Evolutionary conservation across 2,113 vertebrate genomes (phyloP), one percentile per base, ranked within the genome.

Genomic region (Leucopsar rothschildi): DNA sequence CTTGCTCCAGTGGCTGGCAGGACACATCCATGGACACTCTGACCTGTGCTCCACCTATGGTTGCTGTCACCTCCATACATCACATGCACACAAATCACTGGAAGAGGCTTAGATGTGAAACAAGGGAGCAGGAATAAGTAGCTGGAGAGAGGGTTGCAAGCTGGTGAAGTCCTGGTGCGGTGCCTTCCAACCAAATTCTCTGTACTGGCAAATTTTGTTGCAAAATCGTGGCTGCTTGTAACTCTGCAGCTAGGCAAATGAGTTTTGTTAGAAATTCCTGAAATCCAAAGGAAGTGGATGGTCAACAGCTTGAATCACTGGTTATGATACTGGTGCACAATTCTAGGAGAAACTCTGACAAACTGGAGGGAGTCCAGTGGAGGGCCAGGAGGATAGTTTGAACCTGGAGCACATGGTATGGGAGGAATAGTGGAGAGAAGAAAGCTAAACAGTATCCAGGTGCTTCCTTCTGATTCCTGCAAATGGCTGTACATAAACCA

Each of bases 171-270:
- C 59, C 29, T 64, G 15, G 9, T 83, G 53, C 44, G 27, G 40
- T 5, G 6, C 9, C 11, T 86, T 80, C 59, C 39, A 59, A 29
- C 14, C 53, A 68, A 40, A 68, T 45, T 91, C 29, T 60, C 20
- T 64, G 15, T 24, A 12, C 28, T 52, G 5, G n/a, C 42, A 63
- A 40, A 23, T 86, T 83, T 68, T 52, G 27, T 47, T 76, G 70
- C 40, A 68, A 10, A 9, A 24, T 55, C 0, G 0, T 37, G 40
- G 5, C 81, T 70, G 29, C 18, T 39, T 59, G 9, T 20, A 69
- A 1, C 37, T 39, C 12, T 15, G 37, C 14, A 71, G 17, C 9
- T 25, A 10, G 33, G 15, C 17, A 57, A 83, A 76, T 1, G 16
- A 24, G 15, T 1, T 45, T 40, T 44, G 5, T 11, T 6, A 56